These are phyloP conservation scores for Epinephelus lanceolatus DNA, from an alignment of 2,113 vertebrate species.

Conservation along the genomic window DNA sequence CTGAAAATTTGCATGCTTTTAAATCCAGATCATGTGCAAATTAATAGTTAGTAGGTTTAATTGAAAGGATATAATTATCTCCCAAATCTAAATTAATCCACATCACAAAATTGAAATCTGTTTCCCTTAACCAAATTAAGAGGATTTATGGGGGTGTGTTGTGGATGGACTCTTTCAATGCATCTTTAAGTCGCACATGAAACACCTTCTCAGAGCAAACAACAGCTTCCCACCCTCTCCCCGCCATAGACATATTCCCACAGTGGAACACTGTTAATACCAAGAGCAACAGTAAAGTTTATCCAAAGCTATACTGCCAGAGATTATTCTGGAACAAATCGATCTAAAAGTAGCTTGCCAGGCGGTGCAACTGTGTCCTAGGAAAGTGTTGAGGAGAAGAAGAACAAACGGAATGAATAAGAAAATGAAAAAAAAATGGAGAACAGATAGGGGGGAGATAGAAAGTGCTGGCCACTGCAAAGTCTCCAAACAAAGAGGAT, in stretches of 20 bases:
- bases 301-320: constrained; percentile 67
- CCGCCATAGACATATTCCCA: constrained; percentile 22
- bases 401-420: constrained; percentile 84
- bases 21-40: constrained; percentile 14
- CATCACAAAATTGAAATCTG: constrained; percentile 22
- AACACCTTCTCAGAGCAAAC: constrained; percentile 33
- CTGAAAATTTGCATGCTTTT: background rate
- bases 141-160: constrained; percentile 10
- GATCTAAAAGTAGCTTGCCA: constrained; percentile 77
- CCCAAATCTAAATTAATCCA: constrained; percentile 16
- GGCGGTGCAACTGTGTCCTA: constrained; percentile 66
- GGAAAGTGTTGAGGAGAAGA: constrained; percentile 75
- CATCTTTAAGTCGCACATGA: constrained; percentile 22
- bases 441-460: constrained; percentile 80
- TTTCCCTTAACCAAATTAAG: constrained; percentile 17
- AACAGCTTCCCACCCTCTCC: constrained; percentile 34
- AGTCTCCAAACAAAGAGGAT: constrained; percentile 88
- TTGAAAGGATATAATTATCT: background rate
- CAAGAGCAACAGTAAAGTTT: constrained; percentile 71
- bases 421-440: constrained; percentile 78
- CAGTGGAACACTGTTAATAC: constrained; percentile 58
- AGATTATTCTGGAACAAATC: constrained; percentile 81
- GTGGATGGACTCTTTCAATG: constrained; percentile 3
- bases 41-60: constrained; percentile 10
- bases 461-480: constrained; percentile 88